These are phyloP conservation scores for Lagorchestes hirsutus DNA, from an alignment of 2,797 vertebrate genomes.

Conservation along the genomic window DNA sequence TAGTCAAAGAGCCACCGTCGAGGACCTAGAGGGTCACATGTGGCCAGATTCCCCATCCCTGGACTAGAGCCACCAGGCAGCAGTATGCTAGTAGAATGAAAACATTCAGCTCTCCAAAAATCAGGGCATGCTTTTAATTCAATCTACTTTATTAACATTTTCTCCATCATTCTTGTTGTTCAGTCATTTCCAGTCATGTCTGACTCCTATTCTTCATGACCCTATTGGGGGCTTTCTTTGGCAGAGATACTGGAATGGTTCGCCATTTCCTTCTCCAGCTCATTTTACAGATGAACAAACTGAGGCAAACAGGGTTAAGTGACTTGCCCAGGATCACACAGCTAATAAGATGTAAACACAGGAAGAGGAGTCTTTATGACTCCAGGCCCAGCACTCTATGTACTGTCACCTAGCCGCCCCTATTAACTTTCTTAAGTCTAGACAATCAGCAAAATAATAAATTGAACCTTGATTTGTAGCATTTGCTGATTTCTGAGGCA, in stretches of 20 bases:
- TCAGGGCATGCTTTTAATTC: neutral
- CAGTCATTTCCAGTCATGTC: neutral
- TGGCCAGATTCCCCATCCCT: too few species aligned
- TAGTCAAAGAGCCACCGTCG: too few species aligned
- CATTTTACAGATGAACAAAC: neutral
- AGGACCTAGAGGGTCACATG: too few species aligned
- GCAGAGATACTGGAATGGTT: neutral
- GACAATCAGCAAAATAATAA: neutral
- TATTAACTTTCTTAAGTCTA: neutral
- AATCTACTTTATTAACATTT: neutral
- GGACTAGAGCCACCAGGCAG: neutral
- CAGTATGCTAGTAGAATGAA: neutral
- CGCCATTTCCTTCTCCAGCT: neutral
- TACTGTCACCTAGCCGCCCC: neutral
- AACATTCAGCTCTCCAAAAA: neutral
- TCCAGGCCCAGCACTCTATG: neutral
- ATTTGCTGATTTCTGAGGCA: neutral
- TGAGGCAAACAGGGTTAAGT: neutral
- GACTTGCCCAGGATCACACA: neutral
- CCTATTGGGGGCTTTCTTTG: neutral
- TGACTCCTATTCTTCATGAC: neutral
- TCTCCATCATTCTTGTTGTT: neutral
- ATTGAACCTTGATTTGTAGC: neutral
- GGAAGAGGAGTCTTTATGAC: neutral
- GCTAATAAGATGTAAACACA: neutral